Evolutionary conservation across 2,888 invertebrate genomes (phyloP), one percentile per base, ranked within the genome.

Genomic region (Pristionchus entomophagus): DNA sequence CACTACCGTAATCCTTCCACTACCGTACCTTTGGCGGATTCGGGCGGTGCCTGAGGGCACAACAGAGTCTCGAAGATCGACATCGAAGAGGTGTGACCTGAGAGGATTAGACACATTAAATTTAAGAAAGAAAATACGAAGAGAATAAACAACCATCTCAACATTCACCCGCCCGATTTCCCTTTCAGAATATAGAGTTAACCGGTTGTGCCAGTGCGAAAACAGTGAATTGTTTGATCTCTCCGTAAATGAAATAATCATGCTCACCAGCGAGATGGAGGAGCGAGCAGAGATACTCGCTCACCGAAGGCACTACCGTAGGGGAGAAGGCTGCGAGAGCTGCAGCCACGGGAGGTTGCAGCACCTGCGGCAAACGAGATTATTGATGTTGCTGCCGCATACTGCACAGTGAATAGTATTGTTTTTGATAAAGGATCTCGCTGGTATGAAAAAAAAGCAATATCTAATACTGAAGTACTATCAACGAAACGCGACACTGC

Each of bases 51-150:
- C n/a, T n/a, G n/a, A n/a, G n/a, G n/a, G n/a, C n/a, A 19, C 49
- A 80, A 19, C 29, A 80, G 26, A 38, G 78, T 17, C 51, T 80
- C 51, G 78, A 51, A 32, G 32, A 51, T 51, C 19, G 78, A 49
- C 49, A 80, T 80, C 32, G 78, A 49, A 22, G 78, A 80, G 32
- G 78, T 51, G 78, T 80, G 78, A n/a, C 78, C 78, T 80, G 51
- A 26, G n/a, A 6, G 56, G 65, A 41, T 38, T 38, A 73, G 35
- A 35, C n/a, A 32, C n/a, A n/a, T n/a, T n/a, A n/a, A n/a, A 35
- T 62, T 4, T 14, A 26, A 2, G 56, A 56, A 0, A 3, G 22
- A 17, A 10, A n/a, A n/a, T n/a, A n/a, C n/a, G n/a, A n/a, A n/a
- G n/a, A n/a, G n/a, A n/a, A n/a, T n/a, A n/a, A n/a, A n/a, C n/a